Conservation (phyloP, 2,888 invertebrate genomes). For the Synanthedon vespiformis region DNA sequence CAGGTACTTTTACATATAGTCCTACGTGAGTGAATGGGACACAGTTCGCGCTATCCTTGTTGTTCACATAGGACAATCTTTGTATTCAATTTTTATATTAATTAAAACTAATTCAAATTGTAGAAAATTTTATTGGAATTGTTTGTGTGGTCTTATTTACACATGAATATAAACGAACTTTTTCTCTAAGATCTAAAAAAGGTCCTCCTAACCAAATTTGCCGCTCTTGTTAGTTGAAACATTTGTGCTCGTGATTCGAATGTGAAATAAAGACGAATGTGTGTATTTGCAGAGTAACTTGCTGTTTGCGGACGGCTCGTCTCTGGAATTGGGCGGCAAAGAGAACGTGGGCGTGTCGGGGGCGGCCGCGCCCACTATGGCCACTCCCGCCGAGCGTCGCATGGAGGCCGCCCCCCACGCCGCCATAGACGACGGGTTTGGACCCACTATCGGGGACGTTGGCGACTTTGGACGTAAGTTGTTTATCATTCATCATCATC, state of each 20-base stretch:
- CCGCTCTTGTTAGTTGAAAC: too few relatives aligned
- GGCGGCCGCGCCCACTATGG: conserved; percentile 66
- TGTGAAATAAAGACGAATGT: not conserved
- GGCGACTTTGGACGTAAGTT: conserved; percentile 84
- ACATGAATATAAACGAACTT: too few relatives aligned
- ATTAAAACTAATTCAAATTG: too few relatives aligned
- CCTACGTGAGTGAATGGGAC: too few relatives aligned
- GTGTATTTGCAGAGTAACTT: conserved; percentile 73
- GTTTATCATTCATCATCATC: not conserved
- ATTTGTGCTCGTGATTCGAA: not conserved
- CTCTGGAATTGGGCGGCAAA: conserved; percentile 63
- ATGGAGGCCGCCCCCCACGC: conserved; percentile 79
- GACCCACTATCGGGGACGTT: conserved; percentile 83
- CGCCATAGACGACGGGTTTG: conserved; percentile 87
- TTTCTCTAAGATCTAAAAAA: too few relatives aligned
- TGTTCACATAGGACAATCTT: too few relatives aligned
- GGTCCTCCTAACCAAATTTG: too few relatives aligned
- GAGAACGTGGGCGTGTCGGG: conserved; percentile 53
- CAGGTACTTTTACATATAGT: too few relatives aligned
- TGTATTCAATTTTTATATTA: too few relatives aligned
- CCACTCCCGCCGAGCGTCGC: conserved; percentile 45
- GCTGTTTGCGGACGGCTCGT: conserved; percentile 79
- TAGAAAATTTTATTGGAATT: too few relatives aligned
- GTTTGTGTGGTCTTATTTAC: too few relatives aligned
- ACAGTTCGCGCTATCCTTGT: too few relatives aligned